Base-by-base conservation (phyloP, 2,797 vertebrate species). In the Anas bahamensis region DNA sequence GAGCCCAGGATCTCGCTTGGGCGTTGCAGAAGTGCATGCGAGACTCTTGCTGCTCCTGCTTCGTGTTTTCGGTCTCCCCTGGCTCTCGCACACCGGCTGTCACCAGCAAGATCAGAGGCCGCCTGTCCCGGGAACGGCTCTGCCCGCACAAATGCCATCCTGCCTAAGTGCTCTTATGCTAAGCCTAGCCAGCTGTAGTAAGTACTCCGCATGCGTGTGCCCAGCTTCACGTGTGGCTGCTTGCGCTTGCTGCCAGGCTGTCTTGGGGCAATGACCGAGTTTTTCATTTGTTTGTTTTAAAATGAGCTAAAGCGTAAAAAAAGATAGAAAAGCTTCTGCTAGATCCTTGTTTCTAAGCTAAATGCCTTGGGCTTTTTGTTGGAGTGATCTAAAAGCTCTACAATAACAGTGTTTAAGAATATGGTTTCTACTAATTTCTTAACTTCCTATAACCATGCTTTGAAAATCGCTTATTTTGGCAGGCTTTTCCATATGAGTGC, bases 141-240 rank as follows among this genome's bases (percentile, higher is more conserved):
- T 92, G 94, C 95, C 96, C 98, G 97, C 97, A 94, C 98, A 98
- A 97, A 96, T 92, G 97, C 98, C 95, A 97, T 97, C 97, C 94
- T 96, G 96, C 97, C 95, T 98, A 96, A 98, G 96, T 97, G 93
- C 96, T 68, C 96, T 97, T 98, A 95, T 95, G 95, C 96, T 97
- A 97, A 98, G 95, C 78, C 95, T 98, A 98, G 97, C 96, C 98
- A 97, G 80, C 95, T 28, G 91, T 98, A 98, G 98, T 98, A 98
- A 98, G 98, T 98, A 98, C 64, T 53, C 97, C 50, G 8, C 26
- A 42, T 86, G 71, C 48, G 57, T 96, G 97, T 79, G 94, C 95
- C 93, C 92, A 73, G 83, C 91, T 94, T 93, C 93, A 93, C 94
- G 96, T 63, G 82, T 83, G 95, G 94, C 83, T 69, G 96, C 94